Base-by-base conservation (phyloP, 2,888 invertebrate species). In the Ephialtes manifestator region DNA sequence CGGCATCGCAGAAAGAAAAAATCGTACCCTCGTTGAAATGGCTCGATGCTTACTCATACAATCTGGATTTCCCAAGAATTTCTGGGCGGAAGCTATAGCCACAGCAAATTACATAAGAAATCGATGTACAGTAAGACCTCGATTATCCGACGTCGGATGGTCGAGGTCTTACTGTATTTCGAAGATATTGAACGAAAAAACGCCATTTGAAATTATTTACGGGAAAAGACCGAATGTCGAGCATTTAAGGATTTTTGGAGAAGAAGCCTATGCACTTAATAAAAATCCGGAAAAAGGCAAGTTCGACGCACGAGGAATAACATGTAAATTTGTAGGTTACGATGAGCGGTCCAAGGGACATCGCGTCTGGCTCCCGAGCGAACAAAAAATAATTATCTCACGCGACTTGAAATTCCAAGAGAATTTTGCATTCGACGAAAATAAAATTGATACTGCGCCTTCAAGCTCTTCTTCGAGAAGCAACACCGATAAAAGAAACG, bases 1-100 rank as follows among this genome's bases (percentile, higher is more conserved):
- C 24, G 24, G 24, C 24, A 24, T 24, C 24, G 24, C 24, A 4
- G 87, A 87, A 18, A 83, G 78, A 18, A 83, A 78, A 15, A 43
- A 89, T 35, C 79, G 88, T n/a, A 24, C 24, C 24, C 24, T 24
- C 24, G 24, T 24, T 24, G 24, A 24, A 24, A 24, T 24, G 24
- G 24, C 24, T 24, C 24, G 24, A 24, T 24, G 24, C 24, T 24
- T 24, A 24, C 24, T 24, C 24, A 24, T 24, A 24, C 24, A 24
- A 24, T 24, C 24, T 24, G 72, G 71, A 15, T 72, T 90, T 13
- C 68, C 81, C 10, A 51, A 71, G 28, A 63, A 80, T n/a, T 87
- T 89, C 20, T 90, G 89, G 89, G 88, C 88, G 15, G 88, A 89
- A 76, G 89, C 89, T 15, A 83, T 87, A 8, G 76, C 76, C n/a